Evolutionary conservation across 2,888 invertebrate genomes (phyloP), one percentile per base, ranked within the genome.

Genomic region (Cepaea hortensis): DNA sequence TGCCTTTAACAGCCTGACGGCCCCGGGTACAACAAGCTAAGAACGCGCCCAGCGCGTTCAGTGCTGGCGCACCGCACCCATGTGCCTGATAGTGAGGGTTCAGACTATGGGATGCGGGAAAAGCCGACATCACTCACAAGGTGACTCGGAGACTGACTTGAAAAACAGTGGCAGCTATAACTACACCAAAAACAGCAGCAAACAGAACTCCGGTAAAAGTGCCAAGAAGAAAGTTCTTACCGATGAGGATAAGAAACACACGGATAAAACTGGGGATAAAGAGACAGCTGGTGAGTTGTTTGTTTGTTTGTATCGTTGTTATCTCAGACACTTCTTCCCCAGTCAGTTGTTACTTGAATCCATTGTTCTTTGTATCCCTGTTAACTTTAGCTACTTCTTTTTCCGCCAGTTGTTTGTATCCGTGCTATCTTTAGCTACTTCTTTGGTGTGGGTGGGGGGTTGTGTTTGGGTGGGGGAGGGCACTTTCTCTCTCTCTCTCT

Each of bases 31-130:
- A 61, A 23, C 79, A 35, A 61, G 35, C 35, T 79, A 9, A 15
- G 15, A 79, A 35, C n/a, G 80, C 62, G 62, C 35, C 80, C 62
- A 80, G 80, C 80, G 81, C 62, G 62, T 50, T 68, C 81, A 48
- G 81, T 70, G 70, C 81, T 68, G 48, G 50, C 81, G 81, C 81
- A 70, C 81, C 82, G 86, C 81, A 87, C 75, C 79, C 77, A 83
- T 83, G 86, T 87, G 79, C 75, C 79, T 87, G 75, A 61, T 55
- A 79, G 85, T 23, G 79, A 55, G 79, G 55, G 46, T 20, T 35
- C 86, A 65, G 86, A 82, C 81, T 73, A 86, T 86, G 86, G 86
- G 86, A 81, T 86, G 86, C 82, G 86, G 86, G 81, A 86, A 86
- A 76, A 86, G 86, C 62, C 81, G 81, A 50, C 86, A 81, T 65